These are phyloP conservation scores for Thelaira solivaga DNA, from an alignment of 2,888 invertebrate species.

Conservation along the genomic window DNA sequence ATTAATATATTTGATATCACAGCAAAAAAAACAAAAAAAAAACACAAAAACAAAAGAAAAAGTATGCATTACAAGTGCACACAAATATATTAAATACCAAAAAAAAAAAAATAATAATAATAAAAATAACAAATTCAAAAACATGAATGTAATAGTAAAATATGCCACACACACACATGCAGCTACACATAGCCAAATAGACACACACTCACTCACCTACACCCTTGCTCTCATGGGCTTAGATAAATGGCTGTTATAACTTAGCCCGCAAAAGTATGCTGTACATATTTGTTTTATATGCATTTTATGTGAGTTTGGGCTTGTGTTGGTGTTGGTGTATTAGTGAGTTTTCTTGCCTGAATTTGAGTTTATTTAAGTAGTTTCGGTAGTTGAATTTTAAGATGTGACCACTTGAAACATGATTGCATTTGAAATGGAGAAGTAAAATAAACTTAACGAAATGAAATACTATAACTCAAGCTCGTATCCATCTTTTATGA, in stretches of 20 bases:
- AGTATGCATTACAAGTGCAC: neutral
- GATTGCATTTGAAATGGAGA: slow-evolving; percentile 61
- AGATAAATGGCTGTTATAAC: slow-evolving; percentile 44
- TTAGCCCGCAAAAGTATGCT: slow-evolving; percentile 54
- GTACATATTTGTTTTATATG: slow-evolving; percentile 19
- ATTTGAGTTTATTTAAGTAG: slow-evolving; percentile 9
- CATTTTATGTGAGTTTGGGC: neutral
- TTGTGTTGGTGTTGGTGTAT: neutral
- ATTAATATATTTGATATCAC: neutral
- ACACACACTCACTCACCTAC: neutral
- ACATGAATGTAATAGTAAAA: no score
- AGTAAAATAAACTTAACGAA: slow-evolving; percentile 54
- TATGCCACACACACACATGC: neutral
- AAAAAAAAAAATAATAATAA: neutral
- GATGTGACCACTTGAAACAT: slow-evolving; percentile 59
- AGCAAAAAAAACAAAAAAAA: neutral
- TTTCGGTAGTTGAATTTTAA: slow-evolving; percentile 40
- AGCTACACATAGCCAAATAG: neutral
- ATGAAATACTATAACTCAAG: slow-evolving; percentile 50
- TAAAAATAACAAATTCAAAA: no score
- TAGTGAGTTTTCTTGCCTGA: neutral
- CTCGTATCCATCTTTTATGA: slow-evolving; percentile 57
- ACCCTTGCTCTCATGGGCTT: no score
- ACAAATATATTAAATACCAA: neutral
- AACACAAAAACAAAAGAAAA: neutral